Evolutionary conservation across 2,888 invertebrate genomes (phyloP), one percentile per base, ranked within the genome.

Genomic region (Taphrorychus bicolor): DNA sequence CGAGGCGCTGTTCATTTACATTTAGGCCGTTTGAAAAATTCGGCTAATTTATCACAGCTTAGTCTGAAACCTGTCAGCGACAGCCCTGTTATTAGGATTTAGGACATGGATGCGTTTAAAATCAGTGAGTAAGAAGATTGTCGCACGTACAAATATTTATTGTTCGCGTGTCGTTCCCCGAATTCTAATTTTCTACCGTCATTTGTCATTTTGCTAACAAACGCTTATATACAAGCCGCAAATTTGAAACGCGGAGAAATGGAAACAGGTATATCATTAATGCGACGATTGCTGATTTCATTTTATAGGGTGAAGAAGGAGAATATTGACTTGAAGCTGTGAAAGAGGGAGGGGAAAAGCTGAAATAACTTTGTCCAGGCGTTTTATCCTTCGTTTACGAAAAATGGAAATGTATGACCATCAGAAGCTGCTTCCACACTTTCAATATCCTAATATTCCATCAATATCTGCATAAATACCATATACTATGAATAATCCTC

Each of bases 1-100:
- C 45, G 51, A 51, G 24, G 32, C 42, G 57, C 41, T 57, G 57
- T 57, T 57, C 42, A 57, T 57, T 57, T 57, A 19, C 40, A 23
- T 54, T 32, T 54, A 21, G 16, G 16, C 54, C 19, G 9, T 17
- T 14, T 59, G 60, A 60, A 60, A 60, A 60, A 60, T 52, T 51
- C 16, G 17, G 14, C 60, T 41, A 60, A 51, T 52, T 60, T 60
- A 60, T 60, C 52, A 60, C 17, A 4, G n/a, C 52, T 41, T 51
- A 40, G 52, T 41, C 49, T 32, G 48, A 52, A 60, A 16, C 21
- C 60, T 60, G 60, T 19, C 52, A 22, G 19, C 60, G 52, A 18
- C 60, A 60, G 41, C 40, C 32, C 51, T 52, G 52, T 60, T 60
- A 60, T 60, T 60, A 60, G 52, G 53, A 60, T 60, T 60, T 60